Base-by-base conservation (phyloP, 1,140 invertebrate genomes). In the Procambarus clarkii region DNA sequence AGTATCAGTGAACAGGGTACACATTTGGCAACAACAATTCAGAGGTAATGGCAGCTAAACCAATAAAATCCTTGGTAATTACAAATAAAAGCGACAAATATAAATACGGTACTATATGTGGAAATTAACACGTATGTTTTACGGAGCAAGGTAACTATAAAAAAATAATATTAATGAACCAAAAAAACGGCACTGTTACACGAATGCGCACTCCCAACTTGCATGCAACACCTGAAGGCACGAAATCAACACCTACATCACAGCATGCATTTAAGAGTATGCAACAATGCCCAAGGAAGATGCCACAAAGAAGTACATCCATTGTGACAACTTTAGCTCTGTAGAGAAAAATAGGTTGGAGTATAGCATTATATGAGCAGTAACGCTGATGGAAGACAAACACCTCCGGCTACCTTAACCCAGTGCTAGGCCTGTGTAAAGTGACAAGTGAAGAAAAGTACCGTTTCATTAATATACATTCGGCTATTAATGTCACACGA, bases 341-440 rank as follows among this genome's bases (percentile, higher is more conserved):
- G 24, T 34, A 74, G 69, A 11, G 34, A 74, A n/a, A 34, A 74
- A 74, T 21, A 34, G 5, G n/a, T 74, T 8, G 3, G 8, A 21
- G 7, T 34, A 8, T 74, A 34, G 54, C 54, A 58, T 58, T 45
- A 81, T 24, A 81, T 54, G 15, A 81, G 48, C 24, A 81, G 48
- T 54, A 58, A 54, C 8, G 13, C 4, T 54, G 8, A 81, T 50
- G 21, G 48, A 58, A 54, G 45, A 81, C 18, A n/a, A 9, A 81
- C 21, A 54, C 11, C 24, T 48, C 7, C 13, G 54, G n/a, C 79
- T 81, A 81, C 79, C 79, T 81, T 18, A 34, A 54, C 79, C 50
- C 48, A 54, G 13, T n/a, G 79, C 58, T 54, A 81, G 79, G 48
- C 79, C 79, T 81, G 79, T 58, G 13, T n/a, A 79, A 48, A 58